phyloP scores from a whole-genome alignment of 1,140 invertebrate species.

The Dendroctonus ponderosae region DNA sequence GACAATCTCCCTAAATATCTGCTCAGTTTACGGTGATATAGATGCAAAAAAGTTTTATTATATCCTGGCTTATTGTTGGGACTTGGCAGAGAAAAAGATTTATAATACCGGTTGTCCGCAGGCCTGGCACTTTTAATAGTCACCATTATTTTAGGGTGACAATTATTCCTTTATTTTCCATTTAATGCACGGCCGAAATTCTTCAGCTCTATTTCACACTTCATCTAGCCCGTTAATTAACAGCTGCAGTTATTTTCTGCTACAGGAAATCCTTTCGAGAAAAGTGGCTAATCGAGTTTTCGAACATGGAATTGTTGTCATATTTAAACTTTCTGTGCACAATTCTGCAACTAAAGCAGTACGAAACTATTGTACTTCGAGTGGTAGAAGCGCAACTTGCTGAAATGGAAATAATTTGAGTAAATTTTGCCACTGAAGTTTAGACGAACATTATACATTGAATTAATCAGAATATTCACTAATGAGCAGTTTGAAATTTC shows the following conservation, averaged over 20 bases:
- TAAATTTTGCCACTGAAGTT: too few relatives aligned
- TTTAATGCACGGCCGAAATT: background rate
- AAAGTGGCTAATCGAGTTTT: too few relatives aligned
- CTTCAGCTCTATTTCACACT: slow-evolving; percentile 3
- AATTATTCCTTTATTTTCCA: slow-evolving; percentile 6
- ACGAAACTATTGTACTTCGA: too few relatives aligned
- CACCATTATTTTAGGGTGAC: slow-evolving; percentile 4
- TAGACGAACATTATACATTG: too few relatives aligned
- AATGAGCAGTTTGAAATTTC: slow-evolving; percentile 6
- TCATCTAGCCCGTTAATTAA: background rate
- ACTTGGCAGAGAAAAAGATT: slow-evolving; percentile 27
- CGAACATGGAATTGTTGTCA: too few relatives aligned
- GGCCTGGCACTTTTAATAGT: slow-evolving; percentile 4
- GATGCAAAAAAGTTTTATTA: slow-evolving; percentile 30
- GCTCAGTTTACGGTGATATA: slow-evolving; percentile 31
- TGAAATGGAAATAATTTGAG: too few relatives aligned
- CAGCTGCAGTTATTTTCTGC: too few relatives aligned
- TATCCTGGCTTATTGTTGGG: slow-evolving; percentile 27
- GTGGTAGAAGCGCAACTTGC: too few relatives aligned
- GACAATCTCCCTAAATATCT: slow-evolving; percentile 24
- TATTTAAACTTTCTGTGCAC: too few relatives aligned
- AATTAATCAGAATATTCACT: background rate
- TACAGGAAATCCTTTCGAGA: too few relatives aligned
- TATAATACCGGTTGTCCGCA: slow-evolving; percentile 23
- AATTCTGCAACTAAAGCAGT: too few relatives aligned